phyloP scores from a whole-genome alignment of 2,888 invertebrate genomes.

The Fragum fragum region DNA sequence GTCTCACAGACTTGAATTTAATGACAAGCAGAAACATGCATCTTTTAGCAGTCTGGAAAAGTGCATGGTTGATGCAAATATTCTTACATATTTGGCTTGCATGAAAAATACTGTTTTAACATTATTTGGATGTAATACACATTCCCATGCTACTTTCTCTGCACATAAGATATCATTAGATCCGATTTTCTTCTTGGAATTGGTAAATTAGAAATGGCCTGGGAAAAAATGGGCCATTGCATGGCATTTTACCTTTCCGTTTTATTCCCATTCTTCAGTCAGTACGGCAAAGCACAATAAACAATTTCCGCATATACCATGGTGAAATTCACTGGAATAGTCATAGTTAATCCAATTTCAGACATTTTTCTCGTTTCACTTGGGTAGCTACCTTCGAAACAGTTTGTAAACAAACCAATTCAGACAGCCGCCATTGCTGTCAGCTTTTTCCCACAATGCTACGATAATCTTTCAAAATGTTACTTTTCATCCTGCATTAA shows the following conservation, averaged over 20 bases:
- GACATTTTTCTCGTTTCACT: conserved; percentile 43
- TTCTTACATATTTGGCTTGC: neutral
- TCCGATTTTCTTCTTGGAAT: no score
- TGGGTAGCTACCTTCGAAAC: conserved; percentile 51
- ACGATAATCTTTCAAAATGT: no score
- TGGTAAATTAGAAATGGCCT: neutral
- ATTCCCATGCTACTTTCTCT: no score
- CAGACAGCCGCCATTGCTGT: conserved; percentile 62
- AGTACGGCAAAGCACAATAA: no score
- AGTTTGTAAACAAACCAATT: conserved; percentile 34
- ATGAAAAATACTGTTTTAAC: no score
- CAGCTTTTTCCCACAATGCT: conserved; percentile 52
- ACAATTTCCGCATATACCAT: neutral
- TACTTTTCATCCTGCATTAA: no score
- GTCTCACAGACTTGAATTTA: no score
- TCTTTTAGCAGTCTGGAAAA: neutral
- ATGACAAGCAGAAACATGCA: conserved; percentile 26
- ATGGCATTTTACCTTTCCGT: conserved; percentile 74
- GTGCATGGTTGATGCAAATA: neutral
- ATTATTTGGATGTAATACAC: no score
- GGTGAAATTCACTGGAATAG: neutral
- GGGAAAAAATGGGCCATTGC: conserved; percentile 42
- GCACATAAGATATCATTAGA: no score
- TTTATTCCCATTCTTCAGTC: conserved; percentile 76
- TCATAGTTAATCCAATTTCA: neutral